Conservation (phyloP, 2,888 invertebrate genomes). For the Cosmia pyralina region DNA sequence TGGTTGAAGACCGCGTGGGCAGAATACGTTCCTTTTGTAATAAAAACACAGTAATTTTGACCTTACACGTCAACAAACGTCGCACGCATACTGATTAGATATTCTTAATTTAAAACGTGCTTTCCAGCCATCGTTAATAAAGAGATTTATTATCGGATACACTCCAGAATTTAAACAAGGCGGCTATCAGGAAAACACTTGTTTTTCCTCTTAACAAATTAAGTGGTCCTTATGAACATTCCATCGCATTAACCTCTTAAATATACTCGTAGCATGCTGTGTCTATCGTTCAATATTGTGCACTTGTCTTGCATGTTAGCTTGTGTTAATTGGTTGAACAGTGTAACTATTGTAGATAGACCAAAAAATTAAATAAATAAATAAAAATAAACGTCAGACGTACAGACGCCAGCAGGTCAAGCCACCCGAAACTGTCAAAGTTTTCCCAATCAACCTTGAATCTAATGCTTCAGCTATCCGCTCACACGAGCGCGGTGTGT, state of each 20-base stretch:
- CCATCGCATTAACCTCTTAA: conserved; percentile 11
- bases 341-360: too few relatives aligned
- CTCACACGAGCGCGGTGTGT: too few relatives aligned
- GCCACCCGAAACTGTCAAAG: too few relatives aligned
- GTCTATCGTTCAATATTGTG: too few relatives aligned
- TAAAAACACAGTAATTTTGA: conserved; percentile 52
- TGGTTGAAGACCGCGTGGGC: conserved; percentile 59
- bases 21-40: conserved; percentile 58
- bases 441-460: too few relatives aligned
- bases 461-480: too few relatives aligned
- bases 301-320: too few relatives aligned
- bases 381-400: too few relatives aligned
- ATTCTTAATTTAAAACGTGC: conserved; percentile 25
- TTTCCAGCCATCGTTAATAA: conserved; percentile 37
- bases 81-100: conserved; percentile 36
- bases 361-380: too few relatives aligned
- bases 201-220: conserved; percentile 66
- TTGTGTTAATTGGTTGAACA: too few relatives aligned
- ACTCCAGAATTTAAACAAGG: conserved; percentile 53
- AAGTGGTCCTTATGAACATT: conserved; percentile 57
- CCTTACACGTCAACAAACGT: conserved; percentile 49
- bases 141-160: conserved; percentile 50
- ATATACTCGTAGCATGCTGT: too few relatives aligned
- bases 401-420: too few relatives aligned
- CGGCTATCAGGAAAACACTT: conserved; percentile 57